Conservation (phyloP, 1,140 invertebrate genomes). For the Grapholita molesta region DNA sequence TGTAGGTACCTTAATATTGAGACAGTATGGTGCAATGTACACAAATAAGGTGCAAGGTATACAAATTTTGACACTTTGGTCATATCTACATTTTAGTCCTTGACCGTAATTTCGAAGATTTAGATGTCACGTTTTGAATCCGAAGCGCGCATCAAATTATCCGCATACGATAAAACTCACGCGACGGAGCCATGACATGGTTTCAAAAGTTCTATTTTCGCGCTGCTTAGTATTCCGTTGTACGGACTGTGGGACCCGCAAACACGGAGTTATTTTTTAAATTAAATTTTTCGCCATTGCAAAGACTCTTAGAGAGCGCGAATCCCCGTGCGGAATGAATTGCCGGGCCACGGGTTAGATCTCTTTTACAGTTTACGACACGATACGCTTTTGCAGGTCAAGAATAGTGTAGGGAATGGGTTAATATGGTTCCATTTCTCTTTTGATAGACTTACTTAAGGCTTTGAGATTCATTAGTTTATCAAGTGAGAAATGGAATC, state of each 20-base stretch:
- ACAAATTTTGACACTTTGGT: too few relatives aligned
- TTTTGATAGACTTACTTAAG: too few relatives aligned
- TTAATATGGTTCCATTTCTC: too few relatives aligned
- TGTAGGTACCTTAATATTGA: too few relatives aligned
- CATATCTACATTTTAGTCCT: too few relatives aligned
- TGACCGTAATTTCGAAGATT: neutral
- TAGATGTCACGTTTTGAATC: neutral
- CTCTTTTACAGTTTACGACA: neutral
- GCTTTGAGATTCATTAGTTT: too few relatives aligned
- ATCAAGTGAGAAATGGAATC: too few relatives aligned
- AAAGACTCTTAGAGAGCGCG: conserved; percentile 25
- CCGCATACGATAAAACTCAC: neutral
- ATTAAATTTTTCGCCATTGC: conserved; percentile 42
- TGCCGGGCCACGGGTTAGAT: conserved; percentile 11
- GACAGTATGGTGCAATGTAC: too few relatives aligned
- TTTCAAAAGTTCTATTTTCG: conserved; percentile 4
- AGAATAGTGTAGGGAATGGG: too few relatives aligned
- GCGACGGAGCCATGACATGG: neutral
- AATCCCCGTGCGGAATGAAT: conserved; percentile 25
- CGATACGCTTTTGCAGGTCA: neutral
- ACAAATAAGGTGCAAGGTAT: too few relatives aligned
- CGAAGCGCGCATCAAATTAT: conserved; percentile 11
- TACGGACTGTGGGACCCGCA: conserved; percentile 14
- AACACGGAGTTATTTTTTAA: conserved; percentile 38
- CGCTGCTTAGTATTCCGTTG: conserved; percentile 2